Evolutionary conservation across 2,797 vertebrate species (phyloP).

Genomic region (Tangara arthus): DNA sequence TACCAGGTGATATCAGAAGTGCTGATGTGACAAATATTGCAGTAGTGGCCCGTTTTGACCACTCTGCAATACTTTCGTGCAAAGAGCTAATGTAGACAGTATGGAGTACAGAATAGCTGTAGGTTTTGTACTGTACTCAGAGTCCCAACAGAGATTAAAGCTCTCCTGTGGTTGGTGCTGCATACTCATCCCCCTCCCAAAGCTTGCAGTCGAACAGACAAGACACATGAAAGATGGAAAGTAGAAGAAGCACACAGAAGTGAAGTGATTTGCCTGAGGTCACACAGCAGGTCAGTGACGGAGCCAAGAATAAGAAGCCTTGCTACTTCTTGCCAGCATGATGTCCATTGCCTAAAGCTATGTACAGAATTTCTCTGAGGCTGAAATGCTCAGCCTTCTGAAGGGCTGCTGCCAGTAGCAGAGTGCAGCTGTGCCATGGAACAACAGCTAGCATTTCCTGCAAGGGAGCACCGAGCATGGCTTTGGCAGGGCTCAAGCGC

Average conservation of each 20-base stretch:
- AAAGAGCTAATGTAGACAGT: neutral
- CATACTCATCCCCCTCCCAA: conserved; percentile 37
- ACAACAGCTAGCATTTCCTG: neutral
- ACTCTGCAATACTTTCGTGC: neutral
- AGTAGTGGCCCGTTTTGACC: conserved; percentile 4
- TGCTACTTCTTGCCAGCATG: conserved; percentile 57
- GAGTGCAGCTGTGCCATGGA: neutral
- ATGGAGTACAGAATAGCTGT: conserved; percentile 16
- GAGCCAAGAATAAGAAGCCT: conserved; percentile 55
- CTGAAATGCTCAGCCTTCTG: conserved; percentile 11
- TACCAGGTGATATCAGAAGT: neutral
- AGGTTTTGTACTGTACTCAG: conserved; percentile 23
- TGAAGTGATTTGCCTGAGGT: conserved; percentile 58
- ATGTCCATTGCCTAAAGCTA: conserved; percentile 40
- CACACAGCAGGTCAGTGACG: conserved; percentile 35
- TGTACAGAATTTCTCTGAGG: conserved; percentile 37
- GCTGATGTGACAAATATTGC: neutral
- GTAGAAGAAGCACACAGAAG: conserved; percentile 22
- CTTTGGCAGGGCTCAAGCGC: neutral
- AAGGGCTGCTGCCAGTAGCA: neutral
- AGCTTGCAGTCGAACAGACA: conserved; percentile 32
- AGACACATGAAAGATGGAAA: conserved; percentile 2
- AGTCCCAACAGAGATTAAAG: conserved; percentile 62
- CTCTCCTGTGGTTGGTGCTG: conserved; percentile 39
- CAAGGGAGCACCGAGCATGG: neutral